phyloP scores from a whole-genome alignment of 2,113 vertebrate species.

The Notiomystis cincta region DNA sequence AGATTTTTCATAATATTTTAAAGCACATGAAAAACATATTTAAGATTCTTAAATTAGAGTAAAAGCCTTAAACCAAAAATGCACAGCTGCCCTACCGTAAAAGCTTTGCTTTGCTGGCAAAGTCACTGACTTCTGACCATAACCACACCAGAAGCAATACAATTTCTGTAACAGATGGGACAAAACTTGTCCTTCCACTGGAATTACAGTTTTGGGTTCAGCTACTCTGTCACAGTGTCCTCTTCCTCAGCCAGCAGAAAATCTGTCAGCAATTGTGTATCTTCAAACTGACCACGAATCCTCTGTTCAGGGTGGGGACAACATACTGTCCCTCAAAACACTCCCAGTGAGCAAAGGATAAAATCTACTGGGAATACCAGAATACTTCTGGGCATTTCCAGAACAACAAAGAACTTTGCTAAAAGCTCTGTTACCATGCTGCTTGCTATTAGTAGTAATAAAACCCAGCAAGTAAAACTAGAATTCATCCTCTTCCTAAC shows the following conservation, averaged over 20 bases:
- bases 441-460: background rate
- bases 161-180: background rate
- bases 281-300: background rate
- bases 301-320: background rate
- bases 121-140: background rate
- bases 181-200: background rate
- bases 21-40: background rate
- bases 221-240: rapidly evolving
- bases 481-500: background rate
- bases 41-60: background rate
- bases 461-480: background rate
- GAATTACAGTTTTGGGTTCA: background rate
- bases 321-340: background rate
- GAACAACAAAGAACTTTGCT: background rate
- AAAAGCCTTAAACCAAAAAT: background rate
- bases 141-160: rapidly evolving
- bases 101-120: background rate
- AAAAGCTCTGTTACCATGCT: background rate
- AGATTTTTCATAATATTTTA: background rate
- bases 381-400: background rate
- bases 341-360: background rate
- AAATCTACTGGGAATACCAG: background rate
- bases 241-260: background rate
- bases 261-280: rapidly evolving
- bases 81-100: background rate